Percentiles rank a stretch among this genome's conserved stretches.
Conservation (phyloP, 2,888 invertebrate genomes). For the Prosapia bicincta region DNA sequence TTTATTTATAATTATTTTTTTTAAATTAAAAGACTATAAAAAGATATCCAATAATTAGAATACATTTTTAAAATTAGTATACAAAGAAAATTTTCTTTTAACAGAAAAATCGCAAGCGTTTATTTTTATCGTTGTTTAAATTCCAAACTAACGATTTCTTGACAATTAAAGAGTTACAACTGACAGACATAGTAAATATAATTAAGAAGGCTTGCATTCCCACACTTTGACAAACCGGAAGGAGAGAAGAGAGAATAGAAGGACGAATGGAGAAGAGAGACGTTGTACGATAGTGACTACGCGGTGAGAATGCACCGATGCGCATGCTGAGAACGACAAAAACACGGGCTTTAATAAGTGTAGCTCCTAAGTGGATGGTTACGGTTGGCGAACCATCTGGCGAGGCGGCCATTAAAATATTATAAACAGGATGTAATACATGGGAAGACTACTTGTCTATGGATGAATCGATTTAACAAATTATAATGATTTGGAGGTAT, state of each 20-base stretch:
- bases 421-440: not conserved
- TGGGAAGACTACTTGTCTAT: not conserved
- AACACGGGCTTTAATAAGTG: not conserved
- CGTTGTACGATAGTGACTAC: not conserved
- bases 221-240: too few relatives aligned
- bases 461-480: not conserved
- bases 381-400: not conserved
- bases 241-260: too few relatives aligned
- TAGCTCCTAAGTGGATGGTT: not conserved
- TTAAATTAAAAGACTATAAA: too few relatives aligned
- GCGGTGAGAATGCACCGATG: not conserved
- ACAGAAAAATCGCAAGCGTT: too few relatives aligned
- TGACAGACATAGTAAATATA: not conserved
- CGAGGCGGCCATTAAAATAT: not conserved
- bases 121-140: too few relatives aligned
- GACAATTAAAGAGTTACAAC: not conserved
- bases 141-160: too few relatives aligned
- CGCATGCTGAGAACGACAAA: not conserved
- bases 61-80: too few relatives aligned
- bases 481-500: not conserved
- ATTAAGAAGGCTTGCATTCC: too few relatives aligned
- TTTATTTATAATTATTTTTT: too few relatives aligned
- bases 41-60: too few relatives aligned
- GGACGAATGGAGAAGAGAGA: not conserved
- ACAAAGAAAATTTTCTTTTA: too few relatives aligned